Conservation (phyloP, 2,888 invertebrate species). For the Lymantria monacha region DNA sequence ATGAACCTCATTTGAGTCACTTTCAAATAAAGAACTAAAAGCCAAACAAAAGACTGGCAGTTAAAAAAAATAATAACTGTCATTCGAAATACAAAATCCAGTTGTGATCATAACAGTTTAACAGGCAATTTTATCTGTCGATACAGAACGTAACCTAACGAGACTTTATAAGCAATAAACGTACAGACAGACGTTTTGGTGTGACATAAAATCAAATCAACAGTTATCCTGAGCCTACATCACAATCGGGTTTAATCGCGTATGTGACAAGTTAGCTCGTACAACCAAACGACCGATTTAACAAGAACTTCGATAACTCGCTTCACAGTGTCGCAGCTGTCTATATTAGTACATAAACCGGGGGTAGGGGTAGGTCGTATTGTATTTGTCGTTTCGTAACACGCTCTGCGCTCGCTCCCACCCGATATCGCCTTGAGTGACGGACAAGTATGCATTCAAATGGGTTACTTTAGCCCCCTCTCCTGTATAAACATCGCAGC, state of each 20-base stretch:
- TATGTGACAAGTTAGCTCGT: slow-evolving; percentile 79
- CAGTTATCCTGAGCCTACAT: slow-evolving; percentile 81
- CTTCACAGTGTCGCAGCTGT: slow-evolving; percentile 21
- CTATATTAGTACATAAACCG: slow-evolving; percentile 10
- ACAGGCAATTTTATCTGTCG: slow-evolving; percentile 74
- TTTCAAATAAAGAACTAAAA: not conserved
- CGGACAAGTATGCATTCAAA: slow-evolving; percentile 89
- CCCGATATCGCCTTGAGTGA: slow-evolving; percentile 86
- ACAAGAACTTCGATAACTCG: slow-evolving; percentile 41
- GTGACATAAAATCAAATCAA: slow-evolving; percentile 82
- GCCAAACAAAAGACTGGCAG: slow-evolving; percentile 38
- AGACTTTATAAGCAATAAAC: slow-evolving; percentile 80
- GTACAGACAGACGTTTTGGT: slow-evolving; percentile 78
- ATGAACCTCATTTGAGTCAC: not conserved
- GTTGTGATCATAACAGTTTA: slow-evolving; percentile 73
- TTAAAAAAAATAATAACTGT: slow-evolving; percentile 53
- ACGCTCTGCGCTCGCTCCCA: slow-evolving; percentile 61
- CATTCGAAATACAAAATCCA: slow-evolving; percentile 57
- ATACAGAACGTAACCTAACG: slow-evolving; percentile 69
- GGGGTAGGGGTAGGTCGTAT: slow-evolving; percentile 42
- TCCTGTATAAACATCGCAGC: slow-evolving; percentile 69
- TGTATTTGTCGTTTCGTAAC: slow-evolving; percentile 49
- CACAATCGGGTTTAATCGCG: slow-evolving; percentile 81
- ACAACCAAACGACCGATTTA: slow-evolving; percentile 55
- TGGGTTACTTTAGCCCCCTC: slow-evolving; percentile 85